Evolutionary conservation across 2,113 vertebrate genomes (phyloP), one percentile per base, ranked within the genome.

Genomic region (Strix aluco): DNA sequence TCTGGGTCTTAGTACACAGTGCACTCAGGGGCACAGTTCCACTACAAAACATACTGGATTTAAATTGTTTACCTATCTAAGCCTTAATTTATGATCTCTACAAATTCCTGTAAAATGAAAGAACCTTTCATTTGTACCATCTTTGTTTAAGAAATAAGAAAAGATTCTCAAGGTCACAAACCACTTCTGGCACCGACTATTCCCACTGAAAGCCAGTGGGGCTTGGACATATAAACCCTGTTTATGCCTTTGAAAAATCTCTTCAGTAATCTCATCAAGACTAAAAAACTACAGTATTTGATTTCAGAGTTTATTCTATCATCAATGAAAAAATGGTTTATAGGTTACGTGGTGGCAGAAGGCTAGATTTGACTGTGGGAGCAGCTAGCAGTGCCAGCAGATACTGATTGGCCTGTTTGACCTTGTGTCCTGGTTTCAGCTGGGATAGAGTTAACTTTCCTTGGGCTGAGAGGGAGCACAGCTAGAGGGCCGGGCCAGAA

Each of bases 41-140:
- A 40, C 73, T 8, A 32, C 70, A 91, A 47, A 94, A 71, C 46
- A 36, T 20, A n/a, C 34, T 62, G 73, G 62, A 85, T 92, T 91
- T 77, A 77, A 95, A 78, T 55, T 91, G 74, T 83, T 95, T 89
- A 65, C 72, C 81, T 89, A 47, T 12, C 77, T 71, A 55, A 95
- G 67, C 58, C n/a, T 90, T 86, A 80, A 71, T 90, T 92, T 90
- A 49, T 70, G 81, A 67, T 73, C 49, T 63, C 66, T 62, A 80
- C 38, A 90, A 73, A 83, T 86, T 74, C 70, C 58, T 85, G 27
- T 47, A 77, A 85, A 94, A 88, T 88, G 62, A 87, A 91, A 91
- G 66, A 90, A 38, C 18, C 15, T 66, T 94, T 91, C 57, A 80
- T 61, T 90, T 85, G 44, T 88, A 61, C 65, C 65, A 38, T 59